Percentiles rank a stretch among this genome's conserved stretches.
These are phyloP conservation scores for Synaphobranchus kaupii DNA, from an alignment of 2,797 vertebrate species.

Conservation along the genomic window DNA sequence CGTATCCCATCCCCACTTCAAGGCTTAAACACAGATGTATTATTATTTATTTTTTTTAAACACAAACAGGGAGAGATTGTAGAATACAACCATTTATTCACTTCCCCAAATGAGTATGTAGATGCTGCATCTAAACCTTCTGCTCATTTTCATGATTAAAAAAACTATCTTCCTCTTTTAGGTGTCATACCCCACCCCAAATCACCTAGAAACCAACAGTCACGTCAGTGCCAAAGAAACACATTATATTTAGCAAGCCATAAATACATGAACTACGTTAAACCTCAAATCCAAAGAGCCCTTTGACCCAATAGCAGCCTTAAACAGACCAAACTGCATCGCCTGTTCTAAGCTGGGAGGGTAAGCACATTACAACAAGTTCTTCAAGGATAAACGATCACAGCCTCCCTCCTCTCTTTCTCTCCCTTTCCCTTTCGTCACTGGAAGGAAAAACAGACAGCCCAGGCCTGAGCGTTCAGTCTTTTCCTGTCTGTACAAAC, in stretches of 20 bases:
- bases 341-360: neutral
- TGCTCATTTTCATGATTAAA: no score
- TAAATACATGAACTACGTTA: neutral
- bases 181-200: neutral
- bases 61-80: no score
- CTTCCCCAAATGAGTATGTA: no score
- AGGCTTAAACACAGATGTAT: no score
- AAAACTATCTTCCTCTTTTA: neutral
- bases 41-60: no score
- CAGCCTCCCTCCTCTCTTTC: neutral
- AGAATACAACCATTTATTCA: no score
- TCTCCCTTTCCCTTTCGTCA: no score
- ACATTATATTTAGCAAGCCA: neutral
- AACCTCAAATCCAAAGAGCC: neutral
- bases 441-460: neutral
- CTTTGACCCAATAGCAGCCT: neutral
- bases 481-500: neutral
- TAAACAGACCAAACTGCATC: neutral
- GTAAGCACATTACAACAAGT: neutral
- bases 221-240: neutral
- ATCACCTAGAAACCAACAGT: neutral
- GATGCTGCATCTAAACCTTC: no score
- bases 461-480: neutral
- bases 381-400: neutral
- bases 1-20: no score